Conservation (phyloP, 2,888 invertebrate species). For the Latrodectus elegans region DNA sequence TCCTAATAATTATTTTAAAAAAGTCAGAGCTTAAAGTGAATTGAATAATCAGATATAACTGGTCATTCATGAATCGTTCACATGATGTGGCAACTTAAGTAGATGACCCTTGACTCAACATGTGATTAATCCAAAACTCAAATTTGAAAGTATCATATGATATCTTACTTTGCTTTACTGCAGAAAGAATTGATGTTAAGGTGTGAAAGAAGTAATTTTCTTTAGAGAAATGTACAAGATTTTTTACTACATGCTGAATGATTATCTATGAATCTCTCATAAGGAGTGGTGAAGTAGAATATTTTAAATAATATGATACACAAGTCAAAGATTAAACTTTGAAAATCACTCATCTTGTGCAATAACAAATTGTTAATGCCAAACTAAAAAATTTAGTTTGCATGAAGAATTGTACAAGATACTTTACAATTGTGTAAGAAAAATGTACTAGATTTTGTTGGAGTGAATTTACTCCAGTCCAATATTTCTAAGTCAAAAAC, state of each 20-base stretch:
- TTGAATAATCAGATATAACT: slow-evolving; percentile 11
- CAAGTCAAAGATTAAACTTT: no score
- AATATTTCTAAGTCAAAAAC: no score
- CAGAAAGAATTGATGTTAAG: slow-evolving; percentile 15
- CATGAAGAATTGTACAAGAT: no score
- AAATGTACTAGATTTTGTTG: no score
- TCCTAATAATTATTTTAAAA: not conserved
- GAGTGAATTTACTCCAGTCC: no score
- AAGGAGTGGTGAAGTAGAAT: no score
- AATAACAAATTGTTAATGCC: no score
- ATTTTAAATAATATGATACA: no score
- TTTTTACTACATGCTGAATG: not conserved
- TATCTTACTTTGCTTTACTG: not conserved
- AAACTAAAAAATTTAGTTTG: no score
- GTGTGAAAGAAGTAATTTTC: no score
- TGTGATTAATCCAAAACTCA: not conserved
- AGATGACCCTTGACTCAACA: not conserved
- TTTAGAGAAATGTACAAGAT: not conserved
- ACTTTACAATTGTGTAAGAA: no score
- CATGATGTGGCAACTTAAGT: slow-evolving; percentile 21
- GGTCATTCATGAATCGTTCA: slow-evolving; percentile 25
- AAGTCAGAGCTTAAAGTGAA: not conserved
- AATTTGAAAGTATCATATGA: not conserved
- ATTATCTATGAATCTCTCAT: not conserved
- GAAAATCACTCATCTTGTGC: no score